These are phyloP conservation scores for Lithophane ornitopus DNA, from an alignment of 2,888 invertebrate genomes.

Conservation along the genomic window DNA sequence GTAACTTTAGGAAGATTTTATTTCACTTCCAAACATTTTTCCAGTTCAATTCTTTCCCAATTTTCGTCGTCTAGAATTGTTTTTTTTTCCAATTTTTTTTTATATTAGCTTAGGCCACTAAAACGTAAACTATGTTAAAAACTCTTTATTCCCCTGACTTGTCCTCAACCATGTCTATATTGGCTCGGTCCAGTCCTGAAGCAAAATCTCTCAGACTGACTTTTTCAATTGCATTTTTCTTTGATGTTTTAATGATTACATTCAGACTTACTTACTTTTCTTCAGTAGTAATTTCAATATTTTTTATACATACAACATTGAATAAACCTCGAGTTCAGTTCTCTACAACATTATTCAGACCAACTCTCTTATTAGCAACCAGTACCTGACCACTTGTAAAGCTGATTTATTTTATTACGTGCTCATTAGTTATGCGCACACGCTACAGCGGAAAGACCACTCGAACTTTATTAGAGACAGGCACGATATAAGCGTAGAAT, in stretches of 20 bases:
- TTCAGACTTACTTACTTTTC: no score
- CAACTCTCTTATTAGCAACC: conserved; percentile 11
- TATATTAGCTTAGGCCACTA: neutral
- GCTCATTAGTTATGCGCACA: conserved; percentile 60
- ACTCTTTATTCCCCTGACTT: neutral
- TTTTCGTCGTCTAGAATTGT: neutral
- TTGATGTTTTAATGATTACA: no score
- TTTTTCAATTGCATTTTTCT: no score
- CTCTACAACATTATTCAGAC: neutral
- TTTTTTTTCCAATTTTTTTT: neutral
- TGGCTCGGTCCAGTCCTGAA: no score
- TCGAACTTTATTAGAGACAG: conserved; percentile 50
- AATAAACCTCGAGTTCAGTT: neutral
- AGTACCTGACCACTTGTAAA: conserved; percentile 27
- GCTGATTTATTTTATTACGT: conserved; percentile 52
- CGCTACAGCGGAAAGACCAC: conserved; percentile 44
- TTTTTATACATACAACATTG: neutral
- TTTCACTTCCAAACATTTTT: neutral
- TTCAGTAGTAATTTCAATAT: no score
- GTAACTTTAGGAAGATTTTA: neutral
- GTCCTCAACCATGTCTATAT: no score
- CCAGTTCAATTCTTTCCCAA: neutral
- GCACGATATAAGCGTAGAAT: conserved; percentile 48
- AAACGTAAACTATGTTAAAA: conserved; percentile 12
- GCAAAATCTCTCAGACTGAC: no score